phyloP scores from a whole-genome alignment of 2,113 vertebrate species.

The Coryphaenoides rupestris region DNA sequence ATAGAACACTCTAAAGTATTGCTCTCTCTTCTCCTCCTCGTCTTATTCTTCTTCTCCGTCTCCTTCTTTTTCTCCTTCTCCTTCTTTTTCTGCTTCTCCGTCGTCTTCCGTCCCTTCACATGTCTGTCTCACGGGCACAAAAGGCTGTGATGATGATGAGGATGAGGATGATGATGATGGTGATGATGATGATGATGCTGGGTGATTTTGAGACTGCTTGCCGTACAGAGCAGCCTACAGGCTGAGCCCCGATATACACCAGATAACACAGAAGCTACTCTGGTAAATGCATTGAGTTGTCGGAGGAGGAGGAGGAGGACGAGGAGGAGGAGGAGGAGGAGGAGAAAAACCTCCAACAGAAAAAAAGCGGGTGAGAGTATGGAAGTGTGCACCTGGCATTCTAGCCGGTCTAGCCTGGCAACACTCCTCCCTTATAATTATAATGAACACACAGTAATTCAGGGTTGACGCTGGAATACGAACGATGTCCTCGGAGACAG shows the following conservation, averaged over 20 bases:
- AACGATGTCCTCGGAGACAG: conserved; percentile 74
- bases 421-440: conserved; percentile 74
- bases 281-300: conserved; percentile 64
- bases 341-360: no score
- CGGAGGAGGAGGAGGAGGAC: conserved; percentile 10
- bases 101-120: no score
- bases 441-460: conserved; percentile 72
- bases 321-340: conserved; percentile 18
- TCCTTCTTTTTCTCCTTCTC: no score
- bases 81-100: no score
- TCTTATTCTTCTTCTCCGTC: no score
- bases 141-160: no score
- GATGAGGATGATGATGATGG: no score
- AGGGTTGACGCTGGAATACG: conserved; percentile 73
- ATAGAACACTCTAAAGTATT: conserved; percentile 67
- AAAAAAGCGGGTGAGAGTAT: conserved; percentile 63
- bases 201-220: conserved; percentile 24
- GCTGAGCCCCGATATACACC: conserved; percentile 63
- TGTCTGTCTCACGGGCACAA: no score
- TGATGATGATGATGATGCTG: no score
- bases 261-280: conserved; percentile 56
- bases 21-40: conserved; percentile 54
- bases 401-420: conserved; percentile 67
- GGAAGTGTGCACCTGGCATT: conserved; percentile 73
- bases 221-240: conserved; percentile 37